Evolutionary conservation across 1,140 invertebrate genomes (phyloP).

Genomic region (Vollenhovia emeryi): DNA sequence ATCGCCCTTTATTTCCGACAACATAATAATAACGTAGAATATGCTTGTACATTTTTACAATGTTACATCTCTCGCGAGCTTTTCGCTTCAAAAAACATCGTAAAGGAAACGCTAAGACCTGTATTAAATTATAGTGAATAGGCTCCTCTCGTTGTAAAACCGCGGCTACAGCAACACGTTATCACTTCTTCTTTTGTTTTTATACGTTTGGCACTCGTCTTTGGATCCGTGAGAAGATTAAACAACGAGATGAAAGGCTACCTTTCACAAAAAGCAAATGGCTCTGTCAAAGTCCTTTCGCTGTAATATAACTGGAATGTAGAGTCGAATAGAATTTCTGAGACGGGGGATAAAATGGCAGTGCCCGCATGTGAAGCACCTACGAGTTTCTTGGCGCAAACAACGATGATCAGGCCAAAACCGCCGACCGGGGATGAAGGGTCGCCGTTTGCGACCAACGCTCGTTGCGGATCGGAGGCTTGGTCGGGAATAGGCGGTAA

Average conservation of each 20-base stretch:
- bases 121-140: neutral
- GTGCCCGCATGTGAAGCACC: neutral
- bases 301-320: conserved; percentile 8
- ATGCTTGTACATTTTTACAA: neutral
- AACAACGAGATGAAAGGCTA: neutral
- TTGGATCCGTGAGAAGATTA: neutral
- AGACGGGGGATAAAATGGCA: conserved; percentile 32
- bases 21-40: neutral
- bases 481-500: conserved; percentile 43
- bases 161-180: neutral
- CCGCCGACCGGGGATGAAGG: neutral
- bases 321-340: neutral
- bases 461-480: conserved; percentile 40
- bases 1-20: neutral
- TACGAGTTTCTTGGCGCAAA: conserved; percentile 57
- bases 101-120: neutral
- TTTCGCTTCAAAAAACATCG: neutral
- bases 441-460: neutral
- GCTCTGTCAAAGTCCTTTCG: neutral
- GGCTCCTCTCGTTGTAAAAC: neutral
- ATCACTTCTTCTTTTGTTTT: neutral
- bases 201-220: neutral
- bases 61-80: neutral
- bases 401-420: conserved; percentile 52
- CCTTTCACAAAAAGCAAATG: conserved; percentile 2